phyloP scores from a whole-genome alignment of 2,797 vertebrate genomes.

The Enoplosus armatus region DNA sequence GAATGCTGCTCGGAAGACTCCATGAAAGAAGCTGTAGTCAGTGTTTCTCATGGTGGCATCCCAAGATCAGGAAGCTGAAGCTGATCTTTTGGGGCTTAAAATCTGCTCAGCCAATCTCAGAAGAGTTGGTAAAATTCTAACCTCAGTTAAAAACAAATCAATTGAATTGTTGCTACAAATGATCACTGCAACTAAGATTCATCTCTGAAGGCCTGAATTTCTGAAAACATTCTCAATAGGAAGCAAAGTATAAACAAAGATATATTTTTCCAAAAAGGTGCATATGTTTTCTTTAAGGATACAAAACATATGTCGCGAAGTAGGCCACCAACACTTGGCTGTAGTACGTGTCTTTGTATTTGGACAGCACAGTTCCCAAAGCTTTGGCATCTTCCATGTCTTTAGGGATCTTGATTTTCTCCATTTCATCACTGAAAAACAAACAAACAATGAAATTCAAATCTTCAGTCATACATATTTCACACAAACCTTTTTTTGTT shows the following conservation, averaged over 20 bases:
- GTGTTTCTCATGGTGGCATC: not conserved
- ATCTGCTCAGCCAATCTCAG: not conserved
- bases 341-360: slow-evolving; percentile 99
- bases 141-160: not conserved
- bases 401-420: slow-evolving; percentile 95
- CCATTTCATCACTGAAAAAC: slow-evolving; percentile 91
- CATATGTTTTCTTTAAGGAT: slow-evolving; percentile 87
- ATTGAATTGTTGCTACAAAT: not conserved
- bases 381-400: slow-evolving; percentile 99
- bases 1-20: not conserved
- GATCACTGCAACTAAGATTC: not conserved
- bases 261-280: not conserved
- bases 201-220: not conserved
- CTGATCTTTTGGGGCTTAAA: not conserved
- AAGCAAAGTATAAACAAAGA: not conserved
- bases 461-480: not conserved
- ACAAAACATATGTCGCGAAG: slow-evolving; percentile 98
- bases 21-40: not conserved
- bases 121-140: not conserved
- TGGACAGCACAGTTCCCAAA: slow-evolving; percentile 96
- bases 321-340: slow-evolving; percentile 97
- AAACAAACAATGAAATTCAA: slow-evolving; percentile 11
- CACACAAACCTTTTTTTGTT: not conserved
- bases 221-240: not conserved
- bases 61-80: not conserved